A percentile compares a stretch with the other conserved stretches of the same genome.
Conservation (phyloP, 2,113 vertebrate species). For the Silurus meridionalis region DNA sequence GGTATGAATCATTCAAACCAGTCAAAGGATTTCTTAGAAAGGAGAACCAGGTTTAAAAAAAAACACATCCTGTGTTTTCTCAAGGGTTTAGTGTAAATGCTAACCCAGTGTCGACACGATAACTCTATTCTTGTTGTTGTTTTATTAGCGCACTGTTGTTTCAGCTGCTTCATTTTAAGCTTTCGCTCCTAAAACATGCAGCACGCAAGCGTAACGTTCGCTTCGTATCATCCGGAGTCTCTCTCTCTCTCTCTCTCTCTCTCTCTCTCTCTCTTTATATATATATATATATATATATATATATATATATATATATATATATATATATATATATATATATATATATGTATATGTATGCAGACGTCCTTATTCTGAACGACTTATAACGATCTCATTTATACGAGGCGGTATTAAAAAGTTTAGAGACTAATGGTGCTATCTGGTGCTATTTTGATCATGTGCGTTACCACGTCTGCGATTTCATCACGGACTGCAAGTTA, state of each 20-base stretch:
- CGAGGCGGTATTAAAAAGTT: too few species aligned
- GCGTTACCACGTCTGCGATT: too few species aligned
- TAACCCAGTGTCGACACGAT: constrained; percentile 1
- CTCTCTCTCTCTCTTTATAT: too few species aligned
- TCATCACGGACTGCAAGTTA: too few species aligned
- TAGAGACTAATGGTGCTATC: too few species aligned
- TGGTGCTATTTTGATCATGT: too few species aligned
- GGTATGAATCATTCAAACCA: not conserved
- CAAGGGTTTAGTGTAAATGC: constrained; percentile 2
- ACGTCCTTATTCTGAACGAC: too few species aligned
- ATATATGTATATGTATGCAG: too few species aligned
- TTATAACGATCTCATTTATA: too few species aligned
- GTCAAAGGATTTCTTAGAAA: not conserved
- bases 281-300: too few species aligned
- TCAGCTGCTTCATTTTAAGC: not conserved
- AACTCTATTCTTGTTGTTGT: not conserved
- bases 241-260: not conserved
- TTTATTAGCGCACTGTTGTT: not conserved
- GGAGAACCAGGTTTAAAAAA: not conserved
- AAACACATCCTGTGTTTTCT: not conserved
- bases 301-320: too few species aligned
- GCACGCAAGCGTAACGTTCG: not conserved
- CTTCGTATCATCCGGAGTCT: not conserved
- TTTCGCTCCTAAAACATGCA: not conserved
- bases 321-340: too few species aligned